Evolutionary conservation across 92 coral and sea anemone species (phyloP), one percentile per base, ranked within the genome.

Genomic region (Anthopleura xanthogrammica): DNA sequence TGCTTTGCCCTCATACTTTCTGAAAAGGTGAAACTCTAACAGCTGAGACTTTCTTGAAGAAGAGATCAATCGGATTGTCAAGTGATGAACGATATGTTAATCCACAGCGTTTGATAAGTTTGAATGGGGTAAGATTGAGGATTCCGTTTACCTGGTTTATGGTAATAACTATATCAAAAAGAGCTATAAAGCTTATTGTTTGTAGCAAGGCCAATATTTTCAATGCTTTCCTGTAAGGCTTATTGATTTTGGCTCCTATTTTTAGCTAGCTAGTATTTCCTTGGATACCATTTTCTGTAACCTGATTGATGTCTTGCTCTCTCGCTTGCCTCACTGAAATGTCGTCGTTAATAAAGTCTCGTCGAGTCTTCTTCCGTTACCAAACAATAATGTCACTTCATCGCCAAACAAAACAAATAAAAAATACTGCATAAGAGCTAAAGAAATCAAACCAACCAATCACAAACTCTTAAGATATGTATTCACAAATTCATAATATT

Each of bases 271-370:
- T 64, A 62, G 70, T 23, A 29, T 68, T 68, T 12, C 74, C 74
- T 68, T 68, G 74, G 74, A 29, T n/a, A 68, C 74, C 7, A 6
- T 22, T 10, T 68, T 36, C 50, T 46, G 72, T 9, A 64, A 64
- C 19, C n/a, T 58, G 64, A 58, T 64, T 64, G 16, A 68, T 68
- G 74, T 36, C 74, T 29, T 24, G 74, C 41, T 20, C 16, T 68
- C 74, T 68, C 40, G 16, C 36, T 20, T 62, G 36, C 36, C 36
- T 29, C 36, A 1, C 23, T n/a, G 42, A 29, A 36, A 36, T 36
- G 40, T 36, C 70, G 29, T 62, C 74, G 40, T 68, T 68, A 68
- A 68, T 68, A 68, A 68, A 68, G 74, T 68, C 74, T 12, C 17
- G 42, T 68, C 74, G 16, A 68, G 36, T 68, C 12, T 29, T 68